These are phyloP conservation scores for Macrostomum cliftonense DNA, from an alignment of 2,888 invertebrate species.

Conservation along the genomic window DNA sequence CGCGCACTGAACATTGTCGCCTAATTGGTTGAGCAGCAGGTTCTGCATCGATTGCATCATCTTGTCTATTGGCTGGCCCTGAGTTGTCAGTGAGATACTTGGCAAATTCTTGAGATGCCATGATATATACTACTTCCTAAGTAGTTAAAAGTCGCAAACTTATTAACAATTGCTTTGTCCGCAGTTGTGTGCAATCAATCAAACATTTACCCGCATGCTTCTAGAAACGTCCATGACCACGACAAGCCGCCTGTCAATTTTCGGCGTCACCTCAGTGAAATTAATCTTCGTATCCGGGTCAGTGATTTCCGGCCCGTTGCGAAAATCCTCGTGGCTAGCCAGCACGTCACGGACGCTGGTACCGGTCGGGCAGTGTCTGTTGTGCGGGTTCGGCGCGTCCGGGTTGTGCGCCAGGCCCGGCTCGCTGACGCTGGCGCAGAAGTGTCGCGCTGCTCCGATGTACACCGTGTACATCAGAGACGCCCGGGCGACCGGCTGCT, in stretches of 20 bases:
- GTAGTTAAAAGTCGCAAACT: too few species aligned
- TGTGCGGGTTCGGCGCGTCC: constrained; percentile 50
- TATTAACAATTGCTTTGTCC: too few species aligned
- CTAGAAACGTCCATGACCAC: constrained; percentile 16
- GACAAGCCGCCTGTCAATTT: constrained; percentile 11
- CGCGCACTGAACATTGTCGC: too few species aligned
- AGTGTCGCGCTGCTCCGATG: background rate
- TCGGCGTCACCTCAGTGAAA: too few species aligned
- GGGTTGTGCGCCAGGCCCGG: constrained; percentile 40
- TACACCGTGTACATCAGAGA: constrained; percentile 18
- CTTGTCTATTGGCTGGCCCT: too few species aligned
- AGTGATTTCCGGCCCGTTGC: constrained; percentile 9
- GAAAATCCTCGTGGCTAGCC: constrained; percentile 23
- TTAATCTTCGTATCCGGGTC: constrained; percentile 16
- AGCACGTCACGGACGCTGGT: constrained; percentile 46
- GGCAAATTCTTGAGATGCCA: too few species aligned
- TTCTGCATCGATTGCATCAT: too few species aligned
- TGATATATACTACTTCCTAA: too few species aligned
- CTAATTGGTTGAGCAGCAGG: too few species aligned
- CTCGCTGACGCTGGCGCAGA: constrained; percentile 10
- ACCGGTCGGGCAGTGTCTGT: constrained; percentile 44
- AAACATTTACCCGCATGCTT: constrained; percentile 12
- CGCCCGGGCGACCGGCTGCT: constrained; percentile 13
- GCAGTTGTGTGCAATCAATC: too few species aligned
- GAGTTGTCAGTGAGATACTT: too few species aligned